Evolutionary conservation across 2,113 vertebrate genomes (phyloP).

Genomic region (Salvator merianae): DNA sequence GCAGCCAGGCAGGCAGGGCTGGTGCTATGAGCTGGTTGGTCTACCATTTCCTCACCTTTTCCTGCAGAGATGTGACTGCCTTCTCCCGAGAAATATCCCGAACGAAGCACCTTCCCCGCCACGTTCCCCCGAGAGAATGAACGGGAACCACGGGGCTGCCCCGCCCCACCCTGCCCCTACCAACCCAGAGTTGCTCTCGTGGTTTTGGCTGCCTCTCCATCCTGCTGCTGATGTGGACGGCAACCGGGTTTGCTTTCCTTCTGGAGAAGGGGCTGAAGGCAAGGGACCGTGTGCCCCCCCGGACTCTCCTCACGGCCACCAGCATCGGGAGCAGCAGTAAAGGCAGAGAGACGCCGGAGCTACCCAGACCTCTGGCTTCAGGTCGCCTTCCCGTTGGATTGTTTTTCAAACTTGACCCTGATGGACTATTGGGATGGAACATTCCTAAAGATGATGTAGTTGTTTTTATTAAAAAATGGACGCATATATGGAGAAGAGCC

Average conservation of each 20-base stretch:
- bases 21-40: neutral
- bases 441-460: no score
- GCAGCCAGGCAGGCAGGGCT: fast-evolving
- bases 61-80: slow-evolving; percentile 61
- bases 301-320: no score
- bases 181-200: no score
- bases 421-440: no score
- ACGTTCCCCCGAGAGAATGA: no score
- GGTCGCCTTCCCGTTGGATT: no score
- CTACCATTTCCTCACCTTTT: neutral
- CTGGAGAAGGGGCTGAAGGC: neutral
- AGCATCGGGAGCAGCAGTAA: neutral
- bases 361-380: neutral
- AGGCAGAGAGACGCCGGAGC: neutral
- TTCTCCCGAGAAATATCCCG: neutral
- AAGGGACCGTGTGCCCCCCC: neutral
- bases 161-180: no score
- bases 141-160: no score
- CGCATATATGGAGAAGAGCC: neutral
- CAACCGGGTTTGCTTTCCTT: no score
- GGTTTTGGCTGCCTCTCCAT: neutral
- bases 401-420: no score
- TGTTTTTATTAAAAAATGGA: no score
- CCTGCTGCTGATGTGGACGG: neutral
- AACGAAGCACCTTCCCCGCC: neutral